Base-by-base conservation (phyloP, 2,113 vertebrate genomes). In the Gymnogyps californianus region DNA sequence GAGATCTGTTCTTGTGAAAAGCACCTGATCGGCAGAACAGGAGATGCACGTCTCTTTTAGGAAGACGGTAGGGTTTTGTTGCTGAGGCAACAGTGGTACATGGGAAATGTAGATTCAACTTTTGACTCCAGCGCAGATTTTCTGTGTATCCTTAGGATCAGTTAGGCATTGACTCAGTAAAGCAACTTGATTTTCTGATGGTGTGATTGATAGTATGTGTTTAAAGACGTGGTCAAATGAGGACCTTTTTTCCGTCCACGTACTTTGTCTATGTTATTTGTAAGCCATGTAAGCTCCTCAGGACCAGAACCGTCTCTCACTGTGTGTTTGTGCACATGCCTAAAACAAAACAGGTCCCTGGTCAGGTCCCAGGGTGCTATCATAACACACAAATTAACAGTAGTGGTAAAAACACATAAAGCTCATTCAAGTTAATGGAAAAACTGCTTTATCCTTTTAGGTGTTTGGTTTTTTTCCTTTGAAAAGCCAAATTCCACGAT, bases 1-100 rank as follows among this genome's bases (percentile, higher is more conserved):
- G 69, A 92, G 93, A 95, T 67, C 5, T 77, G 85, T 95, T 90
- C 71, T 81, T 80, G 59, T 12, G 24, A 83, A 91, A 87, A 92
- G 67, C 83, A 87, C 92, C 82, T 87, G 92, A 84, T 64, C 59
- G 72, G 42, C 57, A 84, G 81, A 91, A 86, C 59, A 71, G 65
- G 26, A 38, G 91, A 82, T 1, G 1, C 22, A n/a, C 0, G 0
- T 67, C 34, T 69, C 65, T 84, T 69, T 64, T 71, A 82, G 44
- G 83, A 72, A 57, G 80, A 61, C 0, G 3, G 18, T 24, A 38
- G 9, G 3, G 29, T 28, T 91, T 91, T 91, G 91, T 94, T 97
- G 77, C 89, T 95, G 83, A 83, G 91, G 89, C 89, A 95, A 93
- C 65, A 65, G 44, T 49, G 31, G 44, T 16, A 76, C 62, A 76